Evolutionary conservation across 2,888 invertebrate genomes (phyloP), one percentile per base, ranked within the genome.

Genomic region (Selenia dentaria): DNA sequence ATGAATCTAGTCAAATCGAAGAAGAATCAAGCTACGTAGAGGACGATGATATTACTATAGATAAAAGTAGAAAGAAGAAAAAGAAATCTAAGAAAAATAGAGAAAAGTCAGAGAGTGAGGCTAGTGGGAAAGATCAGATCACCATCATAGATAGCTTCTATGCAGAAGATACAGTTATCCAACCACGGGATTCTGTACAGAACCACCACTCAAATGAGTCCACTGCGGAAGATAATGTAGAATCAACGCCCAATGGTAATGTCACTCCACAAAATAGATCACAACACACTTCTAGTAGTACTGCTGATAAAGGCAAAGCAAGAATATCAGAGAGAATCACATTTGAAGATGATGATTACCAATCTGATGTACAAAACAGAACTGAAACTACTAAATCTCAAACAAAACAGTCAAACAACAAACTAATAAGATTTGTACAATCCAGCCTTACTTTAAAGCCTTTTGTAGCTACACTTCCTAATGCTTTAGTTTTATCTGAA

Each of bases 331-430:
- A 83, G 22, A 73, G 74, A 49, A 63, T 84, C 42, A 59, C 36
- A 34, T 83, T 81, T 74, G 85, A 85, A 62, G 79, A 82, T 37
- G 77, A 78, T 16, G 60, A 59, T 20, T n/a, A n/a, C n/a, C n/a
- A n/a, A n/a, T 45, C 54, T 2, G 53, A 60, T 22, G 29, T 46
- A 10, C 57, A 59, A 22, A 24, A 33, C 22, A 38, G 10, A 22
- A 2, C 22, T 8, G 8, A 6, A 24, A 41, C 16, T 22, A 40
- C 36, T 39, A 45, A 14, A 14, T 20, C 39, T 39, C 53, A n/a
- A 18, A 36, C 8, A 18, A n/a, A 11, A 11, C 25, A n/a, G 10
- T 10, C 4, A 0, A 24, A 13, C 4, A 36, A 8, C 13, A 65
- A 67, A 50, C 32, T 82, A 6, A 65, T 63, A 42, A 54, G 60